These are phyloP conservation scores for Timandra comae DNA, from an alignment of 2,888 invertebrate genomes.

Conservation along the genomic window DNA sequence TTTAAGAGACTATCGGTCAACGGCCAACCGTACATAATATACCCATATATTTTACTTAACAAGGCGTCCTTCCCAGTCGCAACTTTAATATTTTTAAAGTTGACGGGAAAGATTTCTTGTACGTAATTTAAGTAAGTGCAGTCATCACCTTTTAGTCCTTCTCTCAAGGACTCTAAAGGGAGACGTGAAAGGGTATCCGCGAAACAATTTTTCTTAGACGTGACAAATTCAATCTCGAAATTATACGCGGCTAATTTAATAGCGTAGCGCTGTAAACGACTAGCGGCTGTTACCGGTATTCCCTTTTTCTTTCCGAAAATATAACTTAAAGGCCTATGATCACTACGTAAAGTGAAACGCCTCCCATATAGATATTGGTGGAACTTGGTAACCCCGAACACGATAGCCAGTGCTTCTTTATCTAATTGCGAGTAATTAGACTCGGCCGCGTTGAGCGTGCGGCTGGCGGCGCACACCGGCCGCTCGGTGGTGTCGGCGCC, in stretches of 20 bases:
- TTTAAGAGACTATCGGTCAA: no score
- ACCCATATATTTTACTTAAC: slow-evolving; percentile 7
- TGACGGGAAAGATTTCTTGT: slow-evolving; percentile 7
- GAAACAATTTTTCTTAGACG: not conserved
- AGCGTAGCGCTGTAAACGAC: not conserved
- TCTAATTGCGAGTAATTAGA: slow-evolving; percentile 23
- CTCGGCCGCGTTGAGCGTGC: slow-evolving; percentile 21
- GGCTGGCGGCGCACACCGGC: slow-evolving; percentile 20
- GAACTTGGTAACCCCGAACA: slow-evolving; percentile 14
- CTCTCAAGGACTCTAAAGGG: not conserved
- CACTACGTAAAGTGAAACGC: slow-evolving; percentile 8
- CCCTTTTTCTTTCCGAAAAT: slow-evolving; percentile 2
- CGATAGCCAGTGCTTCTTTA: slow-evolving; percentile 21
- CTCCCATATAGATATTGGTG: slow-evolving; percentile 21
- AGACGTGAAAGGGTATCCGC: not conserved
- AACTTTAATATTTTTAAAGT: slow-evolving; percentile 3
- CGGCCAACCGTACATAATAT: no score
- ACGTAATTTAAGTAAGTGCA: slow-evolving; percentile 6
- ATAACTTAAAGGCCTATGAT: slow-evolving; percentile 4
- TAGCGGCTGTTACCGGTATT: no score
- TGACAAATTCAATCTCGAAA: not conserved
- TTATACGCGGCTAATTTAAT: slow-evolving; percentile 7
- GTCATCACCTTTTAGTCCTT: not conserved
- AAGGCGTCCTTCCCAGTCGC: slow-evolving; percentile 3
- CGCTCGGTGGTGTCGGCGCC: slow-evolving; percentile 18